Conservation (phyloP, 2,113 vertebrate genomes). For the Neolamprologus longior region DNA sequence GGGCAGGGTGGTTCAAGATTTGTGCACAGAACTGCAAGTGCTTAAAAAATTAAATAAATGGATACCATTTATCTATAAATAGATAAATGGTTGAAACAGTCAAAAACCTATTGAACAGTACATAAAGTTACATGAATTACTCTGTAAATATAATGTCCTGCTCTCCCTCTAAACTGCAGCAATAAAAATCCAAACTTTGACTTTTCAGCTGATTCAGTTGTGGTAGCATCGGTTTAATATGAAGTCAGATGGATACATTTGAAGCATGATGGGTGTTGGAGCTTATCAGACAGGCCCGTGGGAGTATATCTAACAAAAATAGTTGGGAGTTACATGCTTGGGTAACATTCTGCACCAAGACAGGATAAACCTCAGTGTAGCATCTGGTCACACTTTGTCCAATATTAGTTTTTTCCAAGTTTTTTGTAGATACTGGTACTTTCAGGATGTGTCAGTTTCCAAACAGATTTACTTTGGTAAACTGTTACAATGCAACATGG, state of each 20-base stretch:
- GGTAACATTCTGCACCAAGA: not conserved
- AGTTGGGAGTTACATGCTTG: not conserved
- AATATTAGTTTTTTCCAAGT: not conserved
- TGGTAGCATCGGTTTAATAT: not conserved
- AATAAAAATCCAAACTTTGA: not conserved
- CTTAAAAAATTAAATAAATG: not conserved
- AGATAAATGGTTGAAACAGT: not conserved
- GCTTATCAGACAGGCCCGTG: not conserved
- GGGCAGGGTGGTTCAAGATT: fast-evolving
- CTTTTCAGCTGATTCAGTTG: not conserved
- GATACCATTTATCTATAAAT: fast-evolving
- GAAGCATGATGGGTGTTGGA: not conserved
- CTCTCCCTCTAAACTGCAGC: not conserved
- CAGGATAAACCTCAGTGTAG: not conserved
- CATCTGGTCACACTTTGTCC: not conserved
- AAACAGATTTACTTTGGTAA: not conserved
- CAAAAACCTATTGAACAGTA: fast-evolving
- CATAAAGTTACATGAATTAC: not conserved
- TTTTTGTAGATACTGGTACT: not conserved
- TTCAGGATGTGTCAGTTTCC: not conserved
- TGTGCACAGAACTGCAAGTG: not conserved
- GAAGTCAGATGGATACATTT: not conserved
- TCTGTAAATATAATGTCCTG: not conserved
- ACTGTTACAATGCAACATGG: not conserved
- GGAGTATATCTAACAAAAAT: not conserved